Evolutionary conservation across 1,140 invertebrate species (phyloP), one percentile per base, ranked within the genome.

Genomic region (Leptopilina boulardi): DNA sequence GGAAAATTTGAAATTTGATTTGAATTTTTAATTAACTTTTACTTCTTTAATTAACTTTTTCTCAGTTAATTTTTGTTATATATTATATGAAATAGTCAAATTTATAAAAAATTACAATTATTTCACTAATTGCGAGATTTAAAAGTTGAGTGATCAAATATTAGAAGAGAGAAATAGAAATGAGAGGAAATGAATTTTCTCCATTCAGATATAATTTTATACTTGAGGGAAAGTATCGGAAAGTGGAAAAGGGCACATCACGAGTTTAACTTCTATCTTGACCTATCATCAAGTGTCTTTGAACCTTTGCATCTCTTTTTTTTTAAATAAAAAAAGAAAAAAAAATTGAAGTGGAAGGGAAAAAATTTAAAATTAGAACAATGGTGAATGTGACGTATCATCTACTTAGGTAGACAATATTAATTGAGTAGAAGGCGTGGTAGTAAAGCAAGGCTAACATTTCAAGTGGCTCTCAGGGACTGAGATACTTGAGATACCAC

Each of bases 321-420:
- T 38, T 13, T 21, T 5, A n/a, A 19, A n/a, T 15, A 26, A 13
- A 59, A 54, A 38, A 71, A 19, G 73, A 66, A 56, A 59, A 54
- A 19, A 15, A 26, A 13, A 9, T 70, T 5, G 19, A 66, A 21
- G 38, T 56, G 19, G 26, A 41, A 18, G n/a, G 3, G 13, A 19
- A 70, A 56, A 18, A 23, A 59, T 41, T 51, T 75, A 30, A 42
- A 74, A 75, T 77, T 73, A 18, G 66, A 74, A 80, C 59, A 78
- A 80, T 76, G 59, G 72, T 30, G 73, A 66, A 76, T 76, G 76
- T 82, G 78, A 79, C 66, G 71, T 80, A 82, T 82, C 79, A 80
- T 73, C 44, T 44, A 77, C 13, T 76, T 75, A 38, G 42, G 41
- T 18, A 70, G 73, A 72, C 70, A 75, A 77, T 77, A 73, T 77